These are phyloP conservation scores for Pseudococcus viburni DNA, from an alignment of 2,888 invertebrate genomes.

Conservation along the genomic window DNA sequence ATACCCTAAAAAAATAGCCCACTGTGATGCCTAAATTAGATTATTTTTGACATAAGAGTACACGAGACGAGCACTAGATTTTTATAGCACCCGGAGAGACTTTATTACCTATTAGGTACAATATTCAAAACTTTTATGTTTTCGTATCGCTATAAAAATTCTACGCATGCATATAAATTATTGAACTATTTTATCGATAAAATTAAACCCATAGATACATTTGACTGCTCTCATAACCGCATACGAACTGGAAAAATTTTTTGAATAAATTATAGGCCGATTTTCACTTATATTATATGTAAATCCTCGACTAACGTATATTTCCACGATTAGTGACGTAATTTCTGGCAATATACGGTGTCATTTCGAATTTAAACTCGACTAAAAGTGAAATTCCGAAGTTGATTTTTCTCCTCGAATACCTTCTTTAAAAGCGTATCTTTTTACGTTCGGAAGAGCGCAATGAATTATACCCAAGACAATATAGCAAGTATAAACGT, in stretches of 20 bases:
- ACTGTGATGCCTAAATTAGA: too few relatives aligned
- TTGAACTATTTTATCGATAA: background rate
- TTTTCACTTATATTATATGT: background rate
- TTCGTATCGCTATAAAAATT: background rate
- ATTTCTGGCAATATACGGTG: background rate
- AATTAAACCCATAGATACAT: background rate
- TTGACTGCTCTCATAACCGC: background rate
- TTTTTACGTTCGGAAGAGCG: conserved; percentile 1
- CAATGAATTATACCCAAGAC: conserved; percentile 23
- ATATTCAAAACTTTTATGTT: background rate
- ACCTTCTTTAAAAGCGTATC: conserved; percentile 17
- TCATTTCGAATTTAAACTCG: background rate
- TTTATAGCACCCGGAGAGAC: background rate
- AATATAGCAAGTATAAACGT: background rate
- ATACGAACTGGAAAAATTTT: background rate
- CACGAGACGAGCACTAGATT: background rate
- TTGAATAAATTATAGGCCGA: background rate
- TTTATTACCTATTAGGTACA: background rate
- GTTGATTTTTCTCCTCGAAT: conserved; percentile 24
- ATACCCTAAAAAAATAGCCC: too few relatives aligned
- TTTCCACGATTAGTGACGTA: conserved; percentile 15
- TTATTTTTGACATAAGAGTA: background rate
- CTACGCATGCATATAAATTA: background rate
- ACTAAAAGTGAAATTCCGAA: conserved; percentile 11
- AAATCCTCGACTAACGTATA: background rate